phyloP scores from a whole-genome alignment of 2,888 invertebrate species.

The Cremastinae sp. region DNA sequence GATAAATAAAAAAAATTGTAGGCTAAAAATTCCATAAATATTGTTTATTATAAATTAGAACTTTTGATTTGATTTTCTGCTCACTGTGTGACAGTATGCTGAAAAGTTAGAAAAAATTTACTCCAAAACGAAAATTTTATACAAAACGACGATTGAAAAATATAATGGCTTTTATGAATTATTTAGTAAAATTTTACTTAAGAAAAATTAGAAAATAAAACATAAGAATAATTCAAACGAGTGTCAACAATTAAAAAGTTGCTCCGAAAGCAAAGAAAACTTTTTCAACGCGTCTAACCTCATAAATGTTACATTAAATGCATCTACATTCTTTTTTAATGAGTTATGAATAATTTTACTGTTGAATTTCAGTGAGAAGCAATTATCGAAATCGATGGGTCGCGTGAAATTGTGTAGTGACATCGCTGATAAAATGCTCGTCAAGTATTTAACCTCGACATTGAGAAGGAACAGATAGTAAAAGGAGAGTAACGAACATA shows the following conservation, averaged over 20 bases:
- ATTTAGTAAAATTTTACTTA: too few relatives aligned
- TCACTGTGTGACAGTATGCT: too few relatives aligned
- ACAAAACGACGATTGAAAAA: too few relatives aligned
- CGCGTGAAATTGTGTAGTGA: slow-evolving; percentile 34
- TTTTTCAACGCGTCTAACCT: too few relatives aligned
- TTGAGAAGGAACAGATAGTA: slow-evolving; percentile 3
- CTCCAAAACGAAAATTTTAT: too few relatives aligned
- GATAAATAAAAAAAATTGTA: background rate
- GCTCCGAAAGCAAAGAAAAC: too few relatives aligned
- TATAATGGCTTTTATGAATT: too few relatives aligned
- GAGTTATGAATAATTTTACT: background rate
- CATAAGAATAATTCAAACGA: too few relatives aligned
- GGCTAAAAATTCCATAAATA: background rate
- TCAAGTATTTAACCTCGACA: slow-evolving; percentile 46
- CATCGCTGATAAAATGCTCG: slow-evolving; percentile 29
- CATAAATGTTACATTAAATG: too few relatives aligned
- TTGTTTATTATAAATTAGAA: background rate
- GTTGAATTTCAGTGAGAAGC: slow-evolving; percentile 20
- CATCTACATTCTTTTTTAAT: background rate
- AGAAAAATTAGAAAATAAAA: too few relatives aligned
- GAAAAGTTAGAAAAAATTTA: too few relatives aligned
- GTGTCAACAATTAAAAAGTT: slow-evolving; percentile 1
- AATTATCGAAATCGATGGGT: slow-evolving; percentile 1
- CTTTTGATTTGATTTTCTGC: too few relatives aligned
- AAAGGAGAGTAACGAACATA: slow-evolving; percentile 31